Base-by-base conservation (phyloP, 2,113 vertebrate genomes). In the Hippocampus abdominalis region DNA sequence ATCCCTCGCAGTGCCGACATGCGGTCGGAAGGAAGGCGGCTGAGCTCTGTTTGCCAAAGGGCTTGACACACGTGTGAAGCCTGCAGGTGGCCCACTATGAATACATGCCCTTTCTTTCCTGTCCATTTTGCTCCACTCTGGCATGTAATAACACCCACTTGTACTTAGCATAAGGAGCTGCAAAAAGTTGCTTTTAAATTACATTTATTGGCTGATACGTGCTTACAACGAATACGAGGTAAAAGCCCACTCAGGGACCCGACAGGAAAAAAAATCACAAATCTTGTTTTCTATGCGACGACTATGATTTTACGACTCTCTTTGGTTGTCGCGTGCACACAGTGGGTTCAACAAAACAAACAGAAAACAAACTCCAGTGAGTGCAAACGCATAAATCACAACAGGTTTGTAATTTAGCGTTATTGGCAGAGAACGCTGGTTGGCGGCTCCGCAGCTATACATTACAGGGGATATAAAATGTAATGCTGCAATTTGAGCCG, bases 41-140 rank as follows among this genome's bases (percentile, higher is more conserved):
- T 72, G 44, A 70, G 73, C 79, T 81, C 68, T 67, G 61, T 88
- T 88, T 82, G 87, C 80, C 67, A 69, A 83, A 78, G 67, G 75
- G 70, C 81, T 75, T 66, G 57, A 84, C 80, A 84, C 80, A 51
- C 75, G 80, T 49, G 46, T 84, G 84, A 70, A 78, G 79, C 73
- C 77, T 81, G 79, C 83, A 87, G 81, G 85, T 84, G 82, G 70
- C 74, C 36, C 11, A 71, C 79, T 85, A 85, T 75, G 84, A 90
- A 89, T 83, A 86, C 69, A 78, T 69, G 69, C 70, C 73, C 70
- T 69, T 75, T 71, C 61, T 72, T 48, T 64, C 67, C 49, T 68
- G 73, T 77, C 21, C 48, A 64, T 72, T 57, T 62, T 27, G 23
- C 8, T 36, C n/a, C 36, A 64, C 39, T 66, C 25, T 25, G 16